These are phyloP conservation scores for Chalcosyrphus nemorum DNA, from an alignment of 2,888 invertebrate genomes.

Conservation along the genomic window DNA sequence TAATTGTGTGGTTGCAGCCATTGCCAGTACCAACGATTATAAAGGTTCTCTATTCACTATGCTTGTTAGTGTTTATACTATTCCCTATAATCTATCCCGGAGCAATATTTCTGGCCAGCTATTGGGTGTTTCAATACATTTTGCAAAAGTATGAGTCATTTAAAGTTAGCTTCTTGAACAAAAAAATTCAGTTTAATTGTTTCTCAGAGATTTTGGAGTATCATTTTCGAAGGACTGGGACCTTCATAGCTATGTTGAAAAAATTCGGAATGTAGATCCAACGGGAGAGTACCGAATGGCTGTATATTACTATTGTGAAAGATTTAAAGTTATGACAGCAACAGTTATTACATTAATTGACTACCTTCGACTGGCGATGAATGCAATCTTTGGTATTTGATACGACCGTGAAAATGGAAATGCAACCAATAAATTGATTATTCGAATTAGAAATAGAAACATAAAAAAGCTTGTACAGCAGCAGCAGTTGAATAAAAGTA, in stretches of 20 bases:
- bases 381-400: neutral
- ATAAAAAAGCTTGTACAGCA: too few relatives aligned
- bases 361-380: conserved; percentile 15
- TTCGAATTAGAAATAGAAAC: too few relatives aligned
- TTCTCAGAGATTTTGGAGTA: conserved; percentile 35
- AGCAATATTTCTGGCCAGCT: conserved; percentile 11
- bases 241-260: conserved; percentile 21
- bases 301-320: neutral
- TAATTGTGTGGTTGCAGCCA: conserved; percentile 45
- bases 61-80: conserved; percentile 33
- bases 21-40: conserved; percentile 50
- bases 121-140: conserved; percentile 52
- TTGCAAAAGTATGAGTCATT: too few relatives aligned
- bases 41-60: conserved; percentile 24
- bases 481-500: too few relatives aligned
- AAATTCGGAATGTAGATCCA: conserved; percentile 51
- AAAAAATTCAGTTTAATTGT: too few relatives aligned
- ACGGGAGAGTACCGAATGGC: conserved; percentile 18
- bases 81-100: conserved; percentile 53
- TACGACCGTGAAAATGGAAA: too few relatives aligned
- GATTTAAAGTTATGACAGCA: neutral
- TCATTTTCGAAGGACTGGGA: conserved; percentile 1
- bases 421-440: too few relatives aligned
- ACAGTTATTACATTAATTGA: conserved; percentile 1
- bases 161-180: too few relatives aligned